Conservation (phyloP, 1,140 invertebrate species). For the Saccostrea echinata region DNA sequence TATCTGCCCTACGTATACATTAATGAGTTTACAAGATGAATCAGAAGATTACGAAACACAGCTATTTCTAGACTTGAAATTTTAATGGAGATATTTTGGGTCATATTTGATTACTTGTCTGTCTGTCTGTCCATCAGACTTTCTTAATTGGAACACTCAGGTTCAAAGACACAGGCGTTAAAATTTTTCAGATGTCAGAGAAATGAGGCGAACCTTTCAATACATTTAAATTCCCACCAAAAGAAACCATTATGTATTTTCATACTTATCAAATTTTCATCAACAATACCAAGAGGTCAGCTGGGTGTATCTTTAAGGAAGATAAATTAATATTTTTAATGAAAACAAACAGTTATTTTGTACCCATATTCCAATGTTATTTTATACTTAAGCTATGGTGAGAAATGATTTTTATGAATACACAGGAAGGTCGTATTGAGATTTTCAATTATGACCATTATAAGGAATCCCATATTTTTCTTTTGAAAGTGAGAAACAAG, state of each 20-base stretch:
- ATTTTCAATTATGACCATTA: slow-evolving; percentile 4
- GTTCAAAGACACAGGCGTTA: background rate
- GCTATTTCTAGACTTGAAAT: slow-evolving; percentile 25
- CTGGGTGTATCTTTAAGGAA: background rate
- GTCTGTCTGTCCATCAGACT: slow-evolving; percentile 17
- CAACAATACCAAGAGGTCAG: background rate
- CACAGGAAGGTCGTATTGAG: background rate
- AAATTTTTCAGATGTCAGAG: background rate
- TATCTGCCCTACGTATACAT: slow-evolving; percentile 25
- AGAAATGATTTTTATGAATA: slow-evolving; percentile 5
- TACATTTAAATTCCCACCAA: background rate
- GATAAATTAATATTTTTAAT: slow-evolving; percentile 18
- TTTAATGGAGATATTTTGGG: slow-evolving; percentile 24
- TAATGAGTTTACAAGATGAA: slow-evolving; percentile 39
- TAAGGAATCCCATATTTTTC: background rate
- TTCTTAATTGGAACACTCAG: slow-evolving; percentile 10
- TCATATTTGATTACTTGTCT: slow-evolving; percentile 28
- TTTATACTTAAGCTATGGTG: background rate
- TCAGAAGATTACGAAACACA: slow-evolving; percentile 9
- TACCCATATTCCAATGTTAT: slow-evolving; percentile 3
- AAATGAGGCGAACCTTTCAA: background rate
- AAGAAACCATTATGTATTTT: background rate
- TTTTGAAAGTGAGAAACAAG: background rate
- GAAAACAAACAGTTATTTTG: slow-evolving; percentile 1
- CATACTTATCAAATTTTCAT: background rate